phyloP scores from a whole-genome alignment of 2,888 invertebrate genomes.

The Lycophotia porphyrea region DNA sequence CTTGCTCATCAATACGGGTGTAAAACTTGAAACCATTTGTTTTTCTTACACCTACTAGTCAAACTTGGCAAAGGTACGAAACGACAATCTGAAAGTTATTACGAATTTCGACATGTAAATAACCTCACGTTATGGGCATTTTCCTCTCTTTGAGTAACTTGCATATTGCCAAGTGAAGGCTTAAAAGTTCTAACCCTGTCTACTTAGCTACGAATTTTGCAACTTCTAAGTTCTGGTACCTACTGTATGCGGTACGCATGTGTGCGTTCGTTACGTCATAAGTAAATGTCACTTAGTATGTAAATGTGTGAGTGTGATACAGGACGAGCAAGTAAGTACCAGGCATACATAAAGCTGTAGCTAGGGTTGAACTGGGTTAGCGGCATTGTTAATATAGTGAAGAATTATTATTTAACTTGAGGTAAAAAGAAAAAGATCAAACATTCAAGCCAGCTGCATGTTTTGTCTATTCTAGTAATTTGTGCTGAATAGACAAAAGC shows the following conservation, averaged over 20 bases:
- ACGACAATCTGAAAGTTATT: background rate
- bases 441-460: background rate
- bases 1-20: too few relatives aligned
- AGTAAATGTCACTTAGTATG: background rate
- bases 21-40: too few relatives aligned
- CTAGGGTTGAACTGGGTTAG: slow-evolving; percentile 36
- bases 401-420: background rate
- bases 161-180: background rate
- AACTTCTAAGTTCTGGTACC: slow-evolving; percentile 14
- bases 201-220: background rate
- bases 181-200: background rate
- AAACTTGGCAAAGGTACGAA: background rate
- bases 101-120: background rate
- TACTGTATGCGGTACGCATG: background rate
- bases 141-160: background rate
- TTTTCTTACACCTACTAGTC: background rate
- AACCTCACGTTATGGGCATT: too few relatives aligned
- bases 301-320: slow-evolving; percentile 14
- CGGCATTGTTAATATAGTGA: slow-evolving; percentile 16
- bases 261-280: background rate
- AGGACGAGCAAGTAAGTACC: slow-evolving; percentile 28
- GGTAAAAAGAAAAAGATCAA: background rate
- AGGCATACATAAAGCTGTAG: slow-evolving; percentile 21
- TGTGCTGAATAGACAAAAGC: background rate
- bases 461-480: background rate